phyloP scores from a whole-genome alignment of 2,797 vertebrate species.

The Pangasius mekongensis region DNA sequence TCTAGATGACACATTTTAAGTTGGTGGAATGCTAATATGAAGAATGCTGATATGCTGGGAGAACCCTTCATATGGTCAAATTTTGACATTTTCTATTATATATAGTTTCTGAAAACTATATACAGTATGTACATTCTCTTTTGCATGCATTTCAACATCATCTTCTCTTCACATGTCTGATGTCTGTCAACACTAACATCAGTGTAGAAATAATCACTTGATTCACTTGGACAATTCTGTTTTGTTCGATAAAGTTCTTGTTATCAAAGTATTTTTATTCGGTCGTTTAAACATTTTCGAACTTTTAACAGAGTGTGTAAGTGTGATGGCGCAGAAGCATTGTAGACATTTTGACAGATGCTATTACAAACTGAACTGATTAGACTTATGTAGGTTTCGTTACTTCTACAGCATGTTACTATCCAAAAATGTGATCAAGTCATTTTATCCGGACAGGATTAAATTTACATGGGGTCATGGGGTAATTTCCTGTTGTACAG shows the following conservation, averaged over 20 bases:
- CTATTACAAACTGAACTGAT: not conserved
- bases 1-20: not conserved
- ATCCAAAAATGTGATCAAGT: not conserved
- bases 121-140: not conserved
- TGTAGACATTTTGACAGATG: not conserved
- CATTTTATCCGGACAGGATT: not conserved
- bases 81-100: not conserved
- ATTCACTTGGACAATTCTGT: not conserved
- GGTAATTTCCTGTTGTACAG: not conserved
- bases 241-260: no score
- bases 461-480: not conserved
- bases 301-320: not conserved
- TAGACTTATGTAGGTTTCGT: not conserved
- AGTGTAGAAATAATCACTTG: not conserved
- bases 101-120: not conserved
- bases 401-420: not conserved
- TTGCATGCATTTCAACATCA: not conserved
- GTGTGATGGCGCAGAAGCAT: not conserved
- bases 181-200: not conserved
- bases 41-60: not conserved
- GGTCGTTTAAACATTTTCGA: not conserved
- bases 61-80: not conserved
- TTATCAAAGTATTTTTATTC: not conserved
- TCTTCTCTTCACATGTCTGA: not conserved
- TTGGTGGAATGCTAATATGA: not conserved